Conservation (phyloP, 2,797 vertebrate genomes). For the Agapornis canus region DNA sequence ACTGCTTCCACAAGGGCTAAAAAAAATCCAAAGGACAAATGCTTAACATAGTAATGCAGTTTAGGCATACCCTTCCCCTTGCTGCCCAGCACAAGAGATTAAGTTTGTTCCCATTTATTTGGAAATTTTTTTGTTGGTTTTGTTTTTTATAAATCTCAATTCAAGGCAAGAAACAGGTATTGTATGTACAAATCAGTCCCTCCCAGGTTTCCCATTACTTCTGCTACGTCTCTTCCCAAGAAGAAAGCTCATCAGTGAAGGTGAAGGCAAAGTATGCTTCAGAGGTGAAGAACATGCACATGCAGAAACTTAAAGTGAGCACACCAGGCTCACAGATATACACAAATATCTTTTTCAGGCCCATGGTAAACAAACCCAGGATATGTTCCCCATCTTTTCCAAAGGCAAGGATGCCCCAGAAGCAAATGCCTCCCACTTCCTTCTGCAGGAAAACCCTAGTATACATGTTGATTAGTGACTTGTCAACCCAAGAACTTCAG, state of each 20-base stretch:
- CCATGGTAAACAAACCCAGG: background rate
- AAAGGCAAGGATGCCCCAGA: background rate
- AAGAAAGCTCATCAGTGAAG: background rate
- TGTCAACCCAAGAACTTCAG: background rate
- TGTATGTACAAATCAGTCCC: background rate
- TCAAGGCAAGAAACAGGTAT: background rate
- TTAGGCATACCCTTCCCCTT: background rate
- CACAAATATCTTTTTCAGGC: background rate
- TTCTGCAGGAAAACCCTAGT: background rate
- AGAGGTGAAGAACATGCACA: background rate
- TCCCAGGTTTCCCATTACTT: background rate
- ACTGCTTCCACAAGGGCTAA: background rate
- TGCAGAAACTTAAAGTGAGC: background rate
- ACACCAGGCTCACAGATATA: background rate
- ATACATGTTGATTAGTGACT: background rate
- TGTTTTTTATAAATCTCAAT: background rate
- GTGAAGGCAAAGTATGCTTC: background rate
- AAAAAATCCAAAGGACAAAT: background rate
- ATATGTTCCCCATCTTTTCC: background rate
- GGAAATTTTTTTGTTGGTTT: background rate
- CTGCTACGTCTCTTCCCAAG: background rate
- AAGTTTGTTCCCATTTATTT: background rate
- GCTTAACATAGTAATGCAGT: accelerated
- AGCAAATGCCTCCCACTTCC: background rate
- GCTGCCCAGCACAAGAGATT: background rate